Evolutionary conservation across 2,888 invertebrate species (phyloP).

Genomic region (Meteorus cinctellus): DNA sequence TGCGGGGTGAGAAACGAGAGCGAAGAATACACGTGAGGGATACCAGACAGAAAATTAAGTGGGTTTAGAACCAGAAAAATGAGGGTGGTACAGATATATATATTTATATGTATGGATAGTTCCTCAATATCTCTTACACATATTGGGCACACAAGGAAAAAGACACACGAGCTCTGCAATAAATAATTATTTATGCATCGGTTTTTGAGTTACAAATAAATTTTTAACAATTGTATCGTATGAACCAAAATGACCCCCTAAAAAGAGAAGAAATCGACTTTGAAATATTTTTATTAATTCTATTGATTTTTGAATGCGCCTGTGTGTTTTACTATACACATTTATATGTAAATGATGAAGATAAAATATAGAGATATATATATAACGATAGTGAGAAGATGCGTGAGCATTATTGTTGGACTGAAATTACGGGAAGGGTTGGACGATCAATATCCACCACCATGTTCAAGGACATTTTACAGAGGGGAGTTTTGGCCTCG

Average conservation of each 20-base stretch:
- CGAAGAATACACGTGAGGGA: slow-evolving; percentile 32
- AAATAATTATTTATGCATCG: too few species aligned
- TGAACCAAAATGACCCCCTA: too few species aligned
- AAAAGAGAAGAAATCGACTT: too few species aligned
- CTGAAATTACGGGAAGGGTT: slow-evolving; percentile 49
- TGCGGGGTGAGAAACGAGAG: slow-evolving; percentile 31
- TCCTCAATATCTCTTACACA: neutral
- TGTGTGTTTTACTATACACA: neutral
- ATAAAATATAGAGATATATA: slow-evolving; percentile 27
- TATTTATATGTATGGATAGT: slow-evolving; percentile 28
- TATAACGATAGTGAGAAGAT: slow-evolving; percentile 25
- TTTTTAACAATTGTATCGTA: too few species aligned
- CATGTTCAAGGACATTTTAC: slow-evolving; percentile 52
- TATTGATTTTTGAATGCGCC: slow-evolving; percentile 13
- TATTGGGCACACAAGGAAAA: slow-evolving; percentile 5
- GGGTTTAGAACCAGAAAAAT: slow-evolving; percentile 31
- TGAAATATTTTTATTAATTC: neutral
- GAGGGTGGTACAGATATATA: slow-evolving; percentile 27
- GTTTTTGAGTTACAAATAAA: too few species aligned
- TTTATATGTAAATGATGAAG: neutral
- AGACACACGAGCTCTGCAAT: too few species aligned
- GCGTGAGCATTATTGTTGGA: slow-evolving; percentile 32
- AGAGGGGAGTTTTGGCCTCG: slow-evolving; percentile 34
- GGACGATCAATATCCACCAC: slow-evolving; percentile 50
- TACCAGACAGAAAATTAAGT: slow-evolving; percentile 42